Conservation (phyloP, 2,113 vertebrate genomes). For the Ibidorhyncha struthersii region DNA sequence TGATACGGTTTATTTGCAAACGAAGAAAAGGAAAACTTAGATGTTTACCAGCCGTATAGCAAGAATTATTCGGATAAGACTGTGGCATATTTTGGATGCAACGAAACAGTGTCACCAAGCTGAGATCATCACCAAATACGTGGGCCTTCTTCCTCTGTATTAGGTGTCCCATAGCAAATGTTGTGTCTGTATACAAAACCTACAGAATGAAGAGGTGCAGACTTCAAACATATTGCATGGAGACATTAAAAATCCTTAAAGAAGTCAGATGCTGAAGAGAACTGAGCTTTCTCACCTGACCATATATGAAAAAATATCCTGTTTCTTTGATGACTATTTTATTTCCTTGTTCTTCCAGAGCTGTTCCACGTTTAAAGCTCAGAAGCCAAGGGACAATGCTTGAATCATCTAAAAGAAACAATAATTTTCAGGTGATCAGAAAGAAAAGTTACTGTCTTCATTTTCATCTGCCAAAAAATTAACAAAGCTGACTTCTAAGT, state of each 20-base stretch:
- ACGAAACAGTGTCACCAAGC: conserved; percentile 86
- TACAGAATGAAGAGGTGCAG: conserved; percentile 49
- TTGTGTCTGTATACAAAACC: conserved; percentile 89
- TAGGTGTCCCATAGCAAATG: conserved; percentile 92
- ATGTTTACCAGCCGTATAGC: conserved; percentile 92
- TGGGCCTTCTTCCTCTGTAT: conserved; percentile 89
- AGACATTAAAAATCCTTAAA: not conserved
- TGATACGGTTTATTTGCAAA: not conserved
- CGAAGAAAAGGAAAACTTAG: not conserved
- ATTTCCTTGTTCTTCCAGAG: conserved; percentile 84
- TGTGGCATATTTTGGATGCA: conserved; percentile 93
- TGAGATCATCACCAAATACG: conserved; percentile 87
- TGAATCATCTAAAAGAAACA: conserved; percentile 66
- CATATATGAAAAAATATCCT: conserved; percentile 94
- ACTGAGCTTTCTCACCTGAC: conserved; percentile 80
- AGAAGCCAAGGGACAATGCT: conserved; percentile 88
- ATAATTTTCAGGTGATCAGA: not conserved
- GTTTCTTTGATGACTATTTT: conserved; percentile 88
- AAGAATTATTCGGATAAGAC: conserved; percentile 88
- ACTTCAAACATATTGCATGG: not conserved
- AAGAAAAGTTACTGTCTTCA: not conserved
- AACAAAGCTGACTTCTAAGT: not conserved
- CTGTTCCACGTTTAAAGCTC: conserved; percentile 88
- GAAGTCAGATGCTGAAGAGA: not conserved
- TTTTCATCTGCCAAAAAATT: not conserved